A percentile compares a stretch with the other conserved stretches of the same genome.
These are phyloP conservation scores for Choristoneura fumiferana DNA, from an alignment of 1,140 invertebrate genomes.

Conservation along the genomic window DNA sequence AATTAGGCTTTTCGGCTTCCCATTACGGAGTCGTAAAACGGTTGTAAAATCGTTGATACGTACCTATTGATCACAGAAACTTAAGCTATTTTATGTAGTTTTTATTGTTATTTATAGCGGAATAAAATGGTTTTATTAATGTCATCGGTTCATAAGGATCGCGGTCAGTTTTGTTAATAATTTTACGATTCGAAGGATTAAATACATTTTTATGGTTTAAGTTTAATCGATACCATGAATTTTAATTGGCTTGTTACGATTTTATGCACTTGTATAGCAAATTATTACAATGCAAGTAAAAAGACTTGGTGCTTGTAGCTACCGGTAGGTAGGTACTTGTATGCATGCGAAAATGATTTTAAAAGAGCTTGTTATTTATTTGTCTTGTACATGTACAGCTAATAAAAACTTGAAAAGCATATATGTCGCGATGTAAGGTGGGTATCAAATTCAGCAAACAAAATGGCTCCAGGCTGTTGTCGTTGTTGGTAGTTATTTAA, in stretches of 20 bases:
- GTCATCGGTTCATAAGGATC: slow-evolving; percentile 44
- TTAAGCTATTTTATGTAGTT: slow-evolving; percentile 69
- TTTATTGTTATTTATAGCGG: slow-evolving; percentile 71
- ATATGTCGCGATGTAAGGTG: no score
- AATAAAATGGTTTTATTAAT: slow-evolving; percentile 65
- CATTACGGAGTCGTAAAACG: slow-evolving; percentile 63
- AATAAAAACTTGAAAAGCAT: no score
- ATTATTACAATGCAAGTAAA: neutral
- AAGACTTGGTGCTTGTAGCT: neutral
- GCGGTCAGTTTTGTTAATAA: slow-evolving; percentile 31
- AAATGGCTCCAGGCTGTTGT: neutral
- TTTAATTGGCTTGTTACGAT: neutral
- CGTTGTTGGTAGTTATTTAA: neutral
- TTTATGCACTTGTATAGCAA: neutral
- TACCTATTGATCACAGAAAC: slow-evolving; percentile 53
- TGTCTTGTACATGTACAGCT: no score
- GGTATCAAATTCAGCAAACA: no score
- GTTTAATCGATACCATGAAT: slow-evolving; percentile 4
- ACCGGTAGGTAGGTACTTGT: neutral
- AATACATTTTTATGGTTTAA: slow-evolving; percentile 13
- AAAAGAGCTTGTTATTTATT: no score
- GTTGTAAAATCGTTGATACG: slow-evolving; percentile 53
- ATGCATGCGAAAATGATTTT: no score
- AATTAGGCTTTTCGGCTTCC: slow-evolving; percentile 64
- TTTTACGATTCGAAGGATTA: slow-evolving; percentile 26